Evolutionary conservation across 2,888 invertebrate species (phyloP).

Genomic region (Hirtodrosophila histrioides): DNA sequence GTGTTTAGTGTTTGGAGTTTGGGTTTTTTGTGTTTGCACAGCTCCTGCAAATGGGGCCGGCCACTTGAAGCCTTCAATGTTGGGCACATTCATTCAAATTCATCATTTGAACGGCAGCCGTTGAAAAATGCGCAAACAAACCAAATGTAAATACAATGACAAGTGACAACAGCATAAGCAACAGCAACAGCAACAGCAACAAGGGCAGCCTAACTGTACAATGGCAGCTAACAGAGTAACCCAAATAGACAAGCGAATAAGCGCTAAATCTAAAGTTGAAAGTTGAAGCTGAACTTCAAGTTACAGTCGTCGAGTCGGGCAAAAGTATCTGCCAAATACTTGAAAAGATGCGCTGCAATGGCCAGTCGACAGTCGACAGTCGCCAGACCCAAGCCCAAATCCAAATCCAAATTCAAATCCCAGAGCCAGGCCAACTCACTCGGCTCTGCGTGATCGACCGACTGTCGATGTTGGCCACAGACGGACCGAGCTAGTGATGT

Average conservation of each 20-base stretch:
- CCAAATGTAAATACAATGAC: conserved; percentile 60
- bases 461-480: conserved; percentile 68
- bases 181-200: conserved; percentile 1
- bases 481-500: conserved; percentile 17
- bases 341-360: conserved; percentile 53
- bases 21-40: conserved; percentile 45
- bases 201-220: conserved; percentile 62
- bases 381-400: conserved; percentile 12
- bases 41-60: conserved; percentile 51
- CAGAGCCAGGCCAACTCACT: background rate
- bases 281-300: conserved; percentile 60
- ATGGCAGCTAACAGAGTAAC: conserved; percentile 48
- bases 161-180: conserved; percentile 48
- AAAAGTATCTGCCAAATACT: conserved; percentile 58
- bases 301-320: conserved; percentile 50
- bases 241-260: conserved; percentile 60
- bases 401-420: conserved; percentile 5
- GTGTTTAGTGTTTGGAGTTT: conserved; percentile 10
- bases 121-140: conserved; percentile 56
- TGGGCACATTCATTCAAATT: conserved; percentile 60
- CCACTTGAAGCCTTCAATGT: conserved; percentile 61
- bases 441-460: conserved; percentile 74
- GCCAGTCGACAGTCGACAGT: conserved; percentile 2
- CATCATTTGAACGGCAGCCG: conserved; percentile 59
- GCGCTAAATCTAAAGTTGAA: conserved; percentile 69